Evolutionary conservation across 1,140 invertebrate genomes (phyloP).

Genomic region (Zophobas atratus): DNA sequence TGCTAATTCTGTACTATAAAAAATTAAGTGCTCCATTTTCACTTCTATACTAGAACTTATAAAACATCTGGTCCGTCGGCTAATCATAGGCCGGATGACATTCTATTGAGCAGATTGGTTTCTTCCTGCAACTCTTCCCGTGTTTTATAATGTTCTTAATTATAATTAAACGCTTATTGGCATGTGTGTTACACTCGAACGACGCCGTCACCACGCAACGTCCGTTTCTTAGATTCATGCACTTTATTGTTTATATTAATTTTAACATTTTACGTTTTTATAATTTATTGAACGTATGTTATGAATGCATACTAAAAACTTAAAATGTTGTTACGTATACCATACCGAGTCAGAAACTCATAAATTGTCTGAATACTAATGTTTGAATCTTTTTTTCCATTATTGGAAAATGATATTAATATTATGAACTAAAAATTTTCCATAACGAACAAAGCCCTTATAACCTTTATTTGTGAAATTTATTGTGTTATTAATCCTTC

Average conservation of each 20-base stretch:
- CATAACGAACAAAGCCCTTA: too few species aligned
- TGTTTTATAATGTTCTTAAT: slow-evolving; percentile 48
- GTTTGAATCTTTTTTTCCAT: too few species aligned
- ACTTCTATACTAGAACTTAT: slow-evolving; percentile 33
- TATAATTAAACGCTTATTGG: slow-evolving; percentile 44
- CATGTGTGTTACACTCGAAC: background rate
- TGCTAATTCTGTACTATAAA: slow-evolving; percentile 1
- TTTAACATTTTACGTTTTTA: too few species aligned
- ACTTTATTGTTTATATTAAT: background rate
- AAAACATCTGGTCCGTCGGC: slow-evolving; percentile 44
- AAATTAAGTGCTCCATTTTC: slow-evolving; percentile 24
- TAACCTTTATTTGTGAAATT: too few species aligned
- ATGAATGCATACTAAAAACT: too few species aligned
- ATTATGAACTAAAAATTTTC: too few species aligned
- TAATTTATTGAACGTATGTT: too few species aligned
- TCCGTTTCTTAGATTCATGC: background rate
- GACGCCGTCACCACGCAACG: background rate
- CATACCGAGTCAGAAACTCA: too few species aligned
- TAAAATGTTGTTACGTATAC: too few species aligned
- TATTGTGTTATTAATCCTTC: too few species aligned
- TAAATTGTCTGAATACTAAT: too few species aligned
- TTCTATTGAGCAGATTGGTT: slow-evolving; percentile 50
- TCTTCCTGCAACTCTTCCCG: slow-evolving; percentile 48
- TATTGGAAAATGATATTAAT: too few species aligned
- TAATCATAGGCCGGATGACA: slow-evolving; percentile 50